Evolutionary conservation across 2,888 invertebrate genomes (phyloP).

Genomic region (Trypoxylon attenuatum): DNA sequence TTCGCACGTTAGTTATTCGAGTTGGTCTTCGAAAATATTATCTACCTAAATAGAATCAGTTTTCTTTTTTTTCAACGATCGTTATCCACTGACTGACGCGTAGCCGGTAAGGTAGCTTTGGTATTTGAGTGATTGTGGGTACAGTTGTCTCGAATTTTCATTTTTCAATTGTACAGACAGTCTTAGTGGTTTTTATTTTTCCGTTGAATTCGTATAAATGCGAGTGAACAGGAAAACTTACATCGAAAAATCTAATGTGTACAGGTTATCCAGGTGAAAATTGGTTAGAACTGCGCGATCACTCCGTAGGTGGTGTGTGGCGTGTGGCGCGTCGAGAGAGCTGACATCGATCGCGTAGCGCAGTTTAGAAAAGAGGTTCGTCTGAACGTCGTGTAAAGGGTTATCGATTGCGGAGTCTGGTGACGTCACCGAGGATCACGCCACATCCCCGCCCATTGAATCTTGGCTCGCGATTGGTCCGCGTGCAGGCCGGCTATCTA

Average conservation of each 20-base stretch:
- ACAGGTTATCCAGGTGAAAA: neutral
- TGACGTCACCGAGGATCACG: slow-evolving; percentile 74
- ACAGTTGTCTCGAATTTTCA: no score
- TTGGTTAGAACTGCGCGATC: neutral
- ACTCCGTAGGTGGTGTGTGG: slow-evolving; percentile 4
- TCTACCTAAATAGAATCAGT: no score
- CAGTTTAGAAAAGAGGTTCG: slow-evolving; percentile 33
- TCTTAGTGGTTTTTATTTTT: no score
- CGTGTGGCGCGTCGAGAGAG: slow-evolving; percentile 14
- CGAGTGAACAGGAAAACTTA: no score
- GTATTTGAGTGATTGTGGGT: neutral
- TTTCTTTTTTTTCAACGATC: neutral
- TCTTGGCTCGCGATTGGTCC: slow-evolving; percentile 65
- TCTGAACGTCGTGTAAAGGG: slow-evolving; percentile 34
- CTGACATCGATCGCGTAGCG: slow-evolving; percentile 37
- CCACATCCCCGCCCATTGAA: slow-evolving; percentile 70
- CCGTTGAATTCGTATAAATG: no score
- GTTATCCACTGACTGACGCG: neutral
- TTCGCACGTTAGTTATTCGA: no score
- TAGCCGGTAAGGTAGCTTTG: neutral
- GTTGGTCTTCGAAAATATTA: neutral
- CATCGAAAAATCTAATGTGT: neutral
- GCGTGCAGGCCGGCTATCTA: slow-evolving; percentile 57
- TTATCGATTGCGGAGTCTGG: slow-evolving; percentile 52
- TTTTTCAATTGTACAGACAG: no score